phyloP scores from a whole-genome alignment of 2,113 vertebrate species.

The Tamias sibiricus region DNA sequence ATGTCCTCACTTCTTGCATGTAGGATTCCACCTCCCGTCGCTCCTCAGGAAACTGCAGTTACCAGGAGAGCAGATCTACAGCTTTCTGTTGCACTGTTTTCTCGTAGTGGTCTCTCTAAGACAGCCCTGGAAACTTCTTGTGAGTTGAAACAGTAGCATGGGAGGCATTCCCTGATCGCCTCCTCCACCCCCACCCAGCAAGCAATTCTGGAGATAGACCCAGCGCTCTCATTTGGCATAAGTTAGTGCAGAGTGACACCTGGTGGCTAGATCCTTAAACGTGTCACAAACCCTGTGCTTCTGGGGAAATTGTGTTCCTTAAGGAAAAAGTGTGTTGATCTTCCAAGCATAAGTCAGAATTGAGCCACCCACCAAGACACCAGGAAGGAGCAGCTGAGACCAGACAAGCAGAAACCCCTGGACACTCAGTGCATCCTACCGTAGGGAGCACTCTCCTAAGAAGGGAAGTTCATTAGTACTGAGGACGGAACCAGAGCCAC shows the following conservation, averaged over 20 bases:
- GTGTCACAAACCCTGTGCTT: not conserved
- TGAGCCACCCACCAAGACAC: not conserved
- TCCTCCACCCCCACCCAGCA: not conserved
- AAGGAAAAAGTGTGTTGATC: not conserved
- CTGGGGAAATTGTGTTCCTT: not conserved
- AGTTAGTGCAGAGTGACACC: conserved; percentile 83
- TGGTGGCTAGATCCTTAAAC: conserved; percentile 78
- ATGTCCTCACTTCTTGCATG: not conserved
- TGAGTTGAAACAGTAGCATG: not conserved
- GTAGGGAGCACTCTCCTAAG: not conserved
- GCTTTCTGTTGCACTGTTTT: not conserved
- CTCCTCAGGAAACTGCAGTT: too few species aligned
- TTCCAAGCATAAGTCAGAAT: not conserved
- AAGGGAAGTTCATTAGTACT: not conserved
- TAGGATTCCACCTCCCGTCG: not conserved
- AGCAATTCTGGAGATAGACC: not conserved
- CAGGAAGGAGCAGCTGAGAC: not conserved
- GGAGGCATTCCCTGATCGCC: not conserved
- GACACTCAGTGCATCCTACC: not conserved
- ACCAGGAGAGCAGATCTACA: not conserved
- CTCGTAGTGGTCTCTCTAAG: not conserved
- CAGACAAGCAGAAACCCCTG: not conserved
- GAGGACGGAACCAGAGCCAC: not conserved
- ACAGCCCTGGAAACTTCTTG: not conserved
- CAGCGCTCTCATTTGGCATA: not conserved